Base-by-base conservation (phyloP, 2,888 invertebrate genomes). In the Criorhina ranunculi region DNA sequence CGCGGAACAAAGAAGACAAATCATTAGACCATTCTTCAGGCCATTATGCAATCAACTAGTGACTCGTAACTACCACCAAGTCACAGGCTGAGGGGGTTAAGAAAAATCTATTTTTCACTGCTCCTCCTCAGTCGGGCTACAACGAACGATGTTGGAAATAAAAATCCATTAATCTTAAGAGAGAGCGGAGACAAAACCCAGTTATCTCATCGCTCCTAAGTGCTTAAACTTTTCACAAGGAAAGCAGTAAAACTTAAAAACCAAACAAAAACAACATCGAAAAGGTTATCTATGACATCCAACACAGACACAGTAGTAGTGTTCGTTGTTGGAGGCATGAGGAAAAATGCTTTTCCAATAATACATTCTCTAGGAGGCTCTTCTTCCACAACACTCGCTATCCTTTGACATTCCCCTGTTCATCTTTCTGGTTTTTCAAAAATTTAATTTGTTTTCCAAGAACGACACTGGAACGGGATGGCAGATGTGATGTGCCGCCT, bases 41-140 rank as follows among this genome's bases (percentile, higher is more conserved):
- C 59, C 59, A 67, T 80, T 80, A 80, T 80, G 73, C 79, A 80
- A 80, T 80, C 79, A 80, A 73, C 79, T 80, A 60, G 79, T 80
- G 66, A 73, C 73, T 79, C 51, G 59, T 44, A 42, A 46, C 60
- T 44, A 9, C 46, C 37, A 9, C 2, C 33, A 12, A 53, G 17
- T 49, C 17, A 29, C 31, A 62, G 46, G 46, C 53, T 8, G 24
- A 37, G 40, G 19, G n/a, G 51, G 8, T 31, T 42, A 69, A 59
- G 33, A 51, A 37, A 69, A 67, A 60, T 12, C 67, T 53, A 77
- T 80, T 79, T 72, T 64, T 72, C 70, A 70, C 40, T 46, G 9
- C 8, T 11, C 9, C 8, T 9, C 51, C 29, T 59, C n/a, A n/a
- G 17, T 24, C n/a, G 12, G 17, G 2, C 29, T 7, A 12, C 11